Conservation (phyloP, 2,888 invertebrate species). For the Tubiluchus corallicola region DNA sequence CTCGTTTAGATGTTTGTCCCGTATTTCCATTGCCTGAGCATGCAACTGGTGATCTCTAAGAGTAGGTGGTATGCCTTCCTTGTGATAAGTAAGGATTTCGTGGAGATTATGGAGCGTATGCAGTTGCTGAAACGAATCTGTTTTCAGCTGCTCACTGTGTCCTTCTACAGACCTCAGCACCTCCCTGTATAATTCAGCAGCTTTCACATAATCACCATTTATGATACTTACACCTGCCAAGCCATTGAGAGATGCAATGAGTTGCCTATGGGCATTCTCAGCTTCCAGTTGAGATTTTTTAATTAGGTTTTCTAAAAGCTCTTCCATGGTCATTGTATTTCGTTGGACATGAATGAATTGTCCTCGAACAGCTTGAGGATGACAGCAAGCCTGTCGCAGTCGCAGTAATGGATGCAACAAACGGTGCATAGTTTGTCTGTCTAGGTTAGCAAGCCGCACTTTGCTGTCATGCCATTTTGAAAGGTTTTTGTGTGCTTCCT, state of each 20-base stretch:
- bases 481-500: no score
- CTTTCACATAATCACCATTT: constrained; percentile 33
- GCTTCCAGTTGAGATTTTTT: constrained; percentile 39
- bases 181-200: constrained; percentile 41
- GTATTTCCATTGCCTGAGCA: constrained; percentile 35
- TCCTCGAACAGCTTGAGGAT: constrained; percentile 42
- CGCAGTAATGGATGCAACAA: constrained; percentile 43
- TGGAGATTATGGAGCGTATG: constrained; percentile 47
- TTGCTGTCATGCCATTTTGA: no score
- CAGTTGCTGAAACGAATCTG: constrained; percentile 45
- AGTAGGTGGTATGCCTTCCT: constrained; percentile 32
- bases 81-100: no score
- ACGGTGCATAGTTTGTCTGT: constrained; percentile 33
- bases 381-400: constrained; percentile 49
- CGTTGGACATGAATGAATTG: constrained; percentile 35
- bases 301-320: constrained; percentile 44
- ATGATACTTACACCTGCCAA: constrained; percentile 44
- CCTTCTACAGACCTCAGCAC: constrained; percentile 34
- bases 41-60: constrained; percentile 34
- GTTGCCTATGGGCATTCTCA: constrained; percentile 41
- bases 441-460: no score
- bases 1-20: constrained; percentile 37
- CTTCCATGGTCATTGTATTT: constrained; percentile 39
- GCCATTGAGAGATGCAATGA: constrained; percentile 47
- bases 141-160: constrained; percentile 25